Evolutionary conservation across 2,797 vertebrate species (phyloP), one percentile per base, ranked within the genome.

Genomic region (Zonotrichia albicollis): DNA sequence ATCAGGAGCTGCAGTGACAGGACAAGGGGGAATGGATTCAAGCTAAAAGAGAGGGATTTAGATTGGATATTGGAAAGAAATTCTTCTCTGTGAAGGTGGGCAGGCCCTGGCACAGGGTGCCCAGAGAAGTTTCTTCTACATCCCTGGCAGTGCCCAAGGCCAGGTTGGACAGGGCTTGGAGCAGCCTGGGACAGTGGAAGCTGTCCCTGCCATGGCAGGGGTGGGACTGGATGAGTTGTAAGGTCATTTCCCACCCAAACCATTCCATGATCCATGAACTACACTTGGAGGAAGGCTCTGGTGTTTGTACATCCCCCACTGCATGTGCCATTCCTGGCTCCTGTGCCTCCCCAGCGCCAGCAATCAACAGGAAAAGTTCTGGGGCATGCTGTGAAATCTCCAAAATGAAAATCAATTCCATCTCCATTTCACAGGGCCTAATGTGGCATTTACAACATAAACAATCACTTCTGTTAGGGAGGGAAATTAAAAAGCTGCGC

Each of bases 361-460:
- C 95, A 97, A 95, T 92, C 96, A 96, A 95, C 96, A 96, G 97
- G 96, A 96, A 97, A 95, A 97, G 95, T 97, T 98, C 97, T 97
- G 96, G 97, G 97, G 97, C 97, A 97, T 97, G 96, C 98, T 98
- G 97, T 98, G 97, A 98, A 97, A 98, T 97, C 97, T 98, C 95
- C 71, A 87, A 98, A 97, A 97, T 97, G 97, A 97, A 98, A 98
- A 98, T 98, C 97, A 97, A 98, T 98, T 95, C 97, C 95, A 90
- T 97, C 97, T 97, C 97, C 96, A 95, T 96, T 98, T 98, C 97
- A 94, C 89, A 93, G 97, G 96, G 94, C 92, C 98, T 97, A 98
- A 98, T 96, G 97, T 96, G 98, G 97, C 98, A 97, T 98, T 98
- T 97, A 97, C 97, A 97, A 97, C 96, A 97, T 91, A 97, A 98